Evolutionary conservation across 2,113 vertebrate genomes (phyloP), one percentile per base, ranked within the genome.

Genomic region (Plotosus lineatus): DNA sequence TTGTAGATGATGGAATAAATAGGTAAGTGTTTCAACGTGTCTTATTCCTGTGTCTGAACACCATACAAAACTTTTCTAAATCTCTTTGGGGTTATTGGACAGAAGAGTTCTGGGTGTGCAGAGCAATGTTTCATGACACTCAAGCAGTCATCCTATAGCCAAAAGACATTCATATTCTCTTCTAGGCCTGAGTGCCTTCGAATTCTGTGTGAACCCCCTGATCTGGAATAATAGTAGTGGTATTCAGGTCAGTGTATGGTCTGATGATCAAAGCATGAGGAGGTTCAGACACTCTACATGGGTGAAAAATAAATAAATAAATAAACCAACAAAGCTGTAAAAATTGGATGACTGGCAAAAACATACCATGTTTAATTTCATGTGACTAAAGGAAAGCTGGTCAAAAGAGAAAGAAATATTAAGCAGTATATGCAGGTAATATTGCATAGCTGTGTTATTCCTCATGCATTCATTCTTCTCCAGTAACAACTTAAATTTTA

Each of bases 111-210:
- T 65, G 42, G 31, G 31, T n/a, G 33, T 78, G 26, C 12, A 68
- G 31, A 14, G 58, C 36, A 63, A 33, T 6, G 80, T 85, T 73
- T 80, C 85, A 86, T 87, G 84, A 84, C 87, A 90, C 79, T 85
- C 58, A 81, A 76, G 78, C 81, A 84, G 88, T 65, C 87, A 77
- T 81, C 86, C 60, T 85, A n/a, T n/a, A 65, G 48, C 46, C 31
- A 55, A 74, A 55, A 65, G 36, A 48, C 58, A 65, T 74, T 68
- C 48, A 26, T 40, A 78, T 68, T 51, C 44, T 61, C 56, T 74
- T 82, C 65, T 51, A 53, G 38, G 19, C 75, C 15, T 74, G 69
- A 66, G 69, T 51, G 53, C 19, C 26, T 71, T 44, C 48, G 48
- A 17, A 46, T 28, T 17, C n/a, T 0, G 23, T 58, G 44, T 56